These are phyloP conservation scores for Albula glossodonta DNA, from an alignment of 2,113 vertebrate genomes.

Conservation along the genomic window DNA sequence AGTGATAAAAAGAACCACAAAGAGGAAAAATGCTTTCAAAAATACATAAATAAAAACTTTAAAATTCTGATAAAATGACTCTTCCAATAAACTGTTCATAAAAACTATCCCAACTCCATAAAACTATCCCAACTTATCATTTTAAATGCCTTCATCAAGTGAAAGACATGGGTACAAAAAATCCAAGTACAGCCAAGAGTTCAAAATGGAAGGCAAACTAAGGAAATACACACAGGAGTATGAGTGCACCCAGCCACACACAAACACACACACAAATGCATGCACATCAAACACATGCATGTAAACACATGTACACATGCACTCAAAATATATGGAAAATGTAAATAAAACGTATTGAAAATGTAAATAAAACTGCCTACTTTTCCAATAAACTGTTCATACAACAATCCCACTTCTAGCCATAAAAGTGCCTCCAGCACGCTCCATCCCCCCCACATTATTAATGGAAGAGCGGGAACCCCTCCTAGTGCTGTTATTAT, in stretches of 20 bases:
- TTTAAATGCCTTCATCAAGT: neutral
- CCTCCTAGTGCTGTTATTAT: conserved; percentile 21
- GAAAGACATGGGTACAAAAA: neutral
- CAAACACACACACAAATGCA: neutral
- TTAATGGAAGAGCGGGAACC: conserved; percentile 23
- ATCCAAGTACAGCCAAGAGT: neutral
- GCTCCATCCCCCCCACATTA: conserved; percentile 1
- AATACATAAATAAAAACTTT: too few species aligned
- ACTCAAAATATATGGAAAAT: neutral
- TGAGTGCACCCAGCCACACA: neutral
- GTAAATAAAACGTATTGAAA: neutral
- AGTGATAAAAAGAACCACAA: too few species aligned
- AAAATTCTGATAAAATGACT: too few species aligned
- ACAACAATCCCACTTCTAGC: neutral
- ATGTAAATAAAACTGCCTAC: neutral
- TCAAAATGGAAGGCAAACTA: neutral
- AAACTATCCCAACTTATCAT: neutral
- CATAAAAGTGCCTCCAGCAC: conserved; percentile 11
- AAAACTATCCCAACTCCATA: too few species aligned
- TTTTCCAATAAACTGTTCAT: conserved; percentile 3
- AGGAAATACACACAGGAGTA: neutral
- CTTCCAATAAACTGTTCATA: too few species aligned
- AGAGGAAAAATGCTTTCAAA: too few species aligned
- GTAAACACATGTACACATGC: neutral
- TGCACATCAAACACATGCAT: neutral